Evolutionary conservation across 2,113 vertebrate genomes (phyloP).

Genomic region (Ailurus styani): DNA sequence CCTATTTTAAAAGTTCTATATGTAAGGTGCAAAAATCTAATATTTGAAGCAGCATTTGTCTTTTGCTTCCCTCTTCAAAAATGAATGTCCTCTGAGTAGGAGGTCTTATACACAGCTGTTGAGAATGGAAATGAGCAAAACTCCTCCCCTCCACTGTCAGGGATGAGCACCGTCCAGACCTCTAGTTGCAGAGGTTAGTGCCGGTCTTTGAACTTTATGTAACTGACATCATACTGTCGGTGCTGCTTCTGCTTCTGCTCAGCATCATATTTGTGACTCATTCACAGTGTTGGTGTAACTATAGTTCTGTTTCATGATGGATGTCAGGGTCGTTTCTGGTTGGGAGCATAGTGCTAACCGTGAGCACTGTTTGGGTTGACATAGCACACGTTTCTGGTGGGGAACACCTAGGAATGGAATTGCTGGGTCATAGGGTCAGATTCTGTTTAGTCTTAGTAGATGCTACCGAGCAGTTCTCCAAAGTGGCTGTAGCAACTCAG

Average conservation of each 20-base stretch:
- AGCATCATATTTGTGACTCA: neutral
- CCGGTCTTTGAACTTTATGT: neutral
- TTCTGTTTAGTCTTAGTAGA: neutral
- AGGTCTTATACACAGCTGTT: neutral
- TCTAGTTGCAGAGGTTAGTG: neutral
- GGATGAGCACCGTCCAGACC: neutral
- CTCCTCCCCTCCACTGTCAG: neutral
- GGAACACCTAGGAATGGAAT: neutral
- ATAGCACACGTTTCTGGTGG: neutral
- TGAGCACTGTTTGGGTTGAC: neutral
- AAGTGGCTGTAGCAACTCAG: neutral
- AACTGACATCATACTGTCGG: neutral
- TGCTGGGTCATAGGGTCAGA: neutral
- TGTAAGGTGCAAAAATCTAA: neutral
- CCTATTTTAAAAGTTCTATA: neutral
- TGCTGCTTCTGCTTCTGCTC: neutral
- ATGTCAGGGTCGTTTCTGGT: neutral
- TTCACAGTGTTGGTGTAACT: neutral
- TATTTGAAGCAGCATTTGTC: neutral
- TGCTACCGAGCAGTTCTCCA: neutral
- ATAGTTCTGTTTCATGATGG: neutral
- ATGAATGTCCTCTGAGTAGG: neutral
- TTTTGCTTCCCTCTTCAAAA: conserved; percentile 24
- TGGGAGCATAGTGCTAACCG: neutral
- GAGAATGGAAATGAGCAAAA: neutral